Evolutionary conservation across 2,113 vertebrate species (phyloP).

Genomic region (Callopanchax toddi): DNA sequence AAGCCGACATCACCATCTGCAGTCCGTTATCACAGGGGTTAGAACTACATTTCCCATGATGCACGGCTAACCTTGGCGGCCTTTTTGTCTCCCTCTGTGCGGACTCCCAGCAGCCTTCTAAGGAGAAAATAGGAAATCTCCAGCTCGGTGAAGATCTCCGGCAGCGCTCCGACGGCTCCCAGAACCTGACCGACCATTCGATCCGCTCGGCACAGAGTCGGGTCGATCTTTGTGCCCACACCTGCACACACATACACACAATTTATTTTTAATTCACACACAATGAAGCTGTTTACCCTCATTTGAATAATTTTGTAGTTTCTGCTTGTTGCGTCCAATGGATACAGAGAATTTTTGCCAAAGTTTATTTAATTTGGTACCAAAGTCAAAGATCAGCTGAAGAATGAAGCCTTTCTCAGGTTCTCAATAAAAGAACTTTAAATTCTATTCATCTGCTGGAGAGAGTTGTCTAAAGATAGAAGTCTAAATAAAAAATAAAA

Average conservation of each 20-base stretch:
- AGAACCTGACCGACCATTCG: conserved; percentile 98
- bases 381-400: no score
- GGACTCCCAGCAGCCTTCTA: conserved; percentile 91
- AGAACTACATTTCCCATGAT: conserved; percentile 8
- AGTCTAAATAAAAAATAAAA: no score
- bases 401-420: no score
- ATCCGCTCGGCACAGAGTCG: conserved; percentile 95
- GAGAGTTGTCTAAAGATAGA: neutral
- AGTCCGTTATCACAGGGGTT: neutral
- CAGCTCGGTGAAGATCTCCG: conserved; percentile 97
- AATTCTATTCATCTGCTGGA: no score
- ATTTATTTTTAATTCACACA: neutral
- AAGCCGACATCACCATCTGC: neutral
- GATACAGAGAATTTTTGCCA: no score
- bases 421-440: no score
- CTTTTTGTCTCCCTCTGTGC: conserved; percentile 98
- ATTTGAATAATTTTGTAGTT: no score
- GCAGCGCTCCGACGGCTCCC: conserved; percentile 93
- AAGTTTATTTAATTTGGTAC: no score
- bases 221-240: conserved; percentile 98
- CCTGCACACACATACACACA: conserved; percentile 76
- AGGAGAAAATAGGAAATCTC: conserved; percentile 98
- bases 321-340: no score
- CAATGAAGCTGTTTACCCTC: no score
- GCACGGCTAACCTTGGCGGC: conserved; percentile 88